A percentile compares a stretch with the other conserved stretches of the same genome.
phyloP scores from a whole-genome alignment of 1,140 invertebrate species.

The Galendromus occidentalis region DNA sequence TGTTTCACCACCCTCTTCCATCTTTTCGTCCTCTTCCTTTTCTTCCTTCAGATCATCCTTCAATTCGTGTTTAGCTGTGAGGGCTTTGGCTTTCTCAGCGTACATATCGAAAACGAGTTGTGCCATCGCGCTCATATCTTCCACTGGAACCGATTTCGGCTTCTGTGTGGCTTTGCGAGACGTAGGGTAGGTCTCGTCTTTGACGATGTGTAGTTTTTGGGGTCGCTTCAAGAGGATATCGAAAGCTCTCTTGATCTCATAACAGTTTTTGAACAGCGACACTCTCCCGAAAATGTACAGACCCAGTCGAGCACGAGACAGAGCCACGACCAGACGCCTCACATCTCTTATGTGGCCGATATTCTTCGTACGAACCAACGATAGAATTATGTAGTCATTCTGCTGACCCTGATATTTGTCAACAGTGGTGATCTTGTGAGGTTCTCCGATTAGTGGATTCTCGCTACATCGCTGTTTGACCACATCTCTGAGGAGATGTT shows the following conservation, averaged over 20 bases:
- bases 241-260: conserved; percentile 84
- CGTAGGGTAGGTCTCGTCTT: conserved; percentile 55
- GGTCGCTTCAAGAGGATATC: conserved; percentile 52
- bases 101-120: conserved; percentile 79
- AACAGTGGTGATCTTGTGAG: conserved; percentile 76
- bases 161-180: conserved; percentile 30
- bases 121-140: conserved; percentile 80
- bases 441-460: conserved; percentile 88
- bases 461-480: conserved; percentile 78
- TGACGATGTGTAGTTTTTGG: conserved; percentile 48
- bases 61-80: no score
- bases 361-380: conserved; percentile 78
- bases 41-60: no score
- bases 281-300: conserved; percentile 88
- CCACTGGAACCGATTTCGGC: conserved; percentile 32
- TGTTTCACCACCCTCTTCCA: no score
- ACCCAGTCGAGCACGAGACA: conserved; percentile 90
- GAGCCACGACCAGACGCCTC: conserved; percentile 83
- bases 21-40: no score
- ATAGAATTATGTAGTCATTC: conserved; percentile 93
- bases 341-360: conserved; percentile 94
- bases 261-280: conserved; percentile 80
- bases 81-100: conserved; percentile 39
- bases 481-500: conserved; percentile 87
- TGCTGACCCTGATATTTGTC: conserved; percentile 99